Conservation (phyloP, 2,888 invertebrate species). For the Epirrhoe tristata region DNA sequence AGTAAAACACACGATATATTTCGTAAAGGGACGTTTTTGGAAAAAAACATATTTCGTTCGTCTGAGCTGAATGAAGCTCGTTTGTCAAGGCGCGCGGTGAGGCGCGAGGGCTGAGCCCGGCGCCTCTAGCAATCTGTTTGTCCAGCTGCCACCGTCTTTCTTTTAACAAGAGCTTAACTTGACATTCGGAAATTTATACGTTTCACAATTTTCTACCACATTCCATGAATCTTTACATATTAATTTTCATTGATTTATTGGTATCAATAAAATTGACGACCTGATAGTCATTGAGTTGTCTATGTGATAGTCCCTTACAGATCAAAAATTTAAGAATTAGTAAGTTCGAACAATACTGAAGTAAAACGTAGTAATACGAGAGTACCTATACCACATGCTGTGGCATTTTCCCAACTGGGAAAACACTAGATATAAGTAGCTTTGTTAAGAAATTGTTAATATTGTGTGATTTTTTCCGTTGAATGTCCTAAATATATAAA, state of each 20-base stretch:
- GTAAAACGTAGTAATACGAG: no score
- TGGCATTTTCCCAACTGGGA: no score
- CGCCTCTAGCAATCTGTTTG: constrained; percentile 74
- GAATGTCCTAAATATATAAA: no score
- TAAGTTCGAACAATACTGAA: constrained; percentile 1
- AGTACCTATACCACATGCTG: no score
- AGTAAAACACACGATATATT: constrained; percentile 19
- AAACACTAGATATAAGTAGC: no score
- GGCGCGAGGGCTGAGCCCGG: constrained; percentile 45
- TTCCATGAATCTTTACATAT: constrained; percentile 28
- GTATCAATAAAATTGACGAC: background rate
- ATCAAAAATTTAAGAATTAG: no score
- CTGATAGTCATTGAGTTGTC: no score
- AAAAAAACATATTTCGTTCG: constrained; percentile 62
- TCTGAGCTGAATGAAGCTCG: constrained; percentile 61
- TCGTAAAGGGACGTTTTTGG: constrained; percentile 50
- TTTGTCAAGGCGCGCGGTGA: constrained; percentile 61
- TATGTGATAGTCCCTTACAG: no score
- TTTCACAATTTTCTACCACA: constrained; percentile 63
- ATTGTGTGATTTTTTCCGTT: no score
- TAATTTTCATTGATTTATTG: background rate
- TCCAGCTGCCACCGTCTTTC: constrained; percentile 77
- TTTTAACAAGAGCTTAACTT: constrained; percentile 79
- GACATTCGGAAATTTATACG: constrained; percentile 73
- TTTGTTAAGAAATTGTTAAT: no score